Evolutionary conservation across 2,888 invertebrate species (phyloP).

Genomic region (Tanaodytes sp.): DNA sequence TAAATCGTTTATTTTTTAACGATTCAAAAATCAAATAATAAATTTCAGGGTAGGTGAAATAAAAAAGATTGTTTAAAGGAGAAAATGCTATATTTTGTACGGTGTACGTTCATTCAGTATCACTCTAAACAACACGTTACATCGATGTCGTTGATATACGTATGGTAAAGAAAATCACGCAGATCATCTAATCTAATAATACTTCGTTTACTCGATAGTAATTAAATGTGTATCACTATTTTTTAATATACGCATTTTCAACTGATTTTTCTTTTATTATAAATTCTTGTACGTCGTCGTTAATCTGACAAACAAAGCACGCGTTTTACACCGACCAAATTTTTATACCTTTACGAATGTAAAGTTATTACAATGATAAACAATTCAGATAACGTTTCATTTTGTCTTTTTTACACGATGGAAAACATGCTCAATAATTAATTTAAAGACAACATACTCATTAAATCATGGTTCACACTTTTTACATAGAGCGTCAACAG

Average conservation of each 20-base stretch:
- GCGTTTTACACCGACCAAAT: constrained; percentile 36
- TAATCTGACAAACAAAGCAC: constrained; percentile 27
- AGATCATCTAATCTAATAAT: constrained; percentile 65
- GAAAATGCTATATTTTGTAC: constrained; percentile 54
- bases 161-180: constrained; percentile 66
- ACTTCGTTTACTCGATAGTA: constrained; percentile 59
- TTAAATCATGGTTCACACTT: constrained; percentile 21
- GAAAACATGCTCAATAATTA: constrained; percentile 30
- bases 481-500: constrained; percentile 40
- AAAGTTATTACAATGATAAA: constrained; percentile 33
- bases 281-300: constrained; percentile 27
- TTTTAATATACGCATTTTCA: constrained; percentile 9
- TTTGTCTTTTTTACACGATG: constrained; percentile 42
- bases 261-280: constrained; percentile 13
- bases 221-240: constrained; percentile 1
- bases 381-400: constrained; percentile 32
- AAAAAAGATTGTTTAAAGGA: constrained; percentile 19
- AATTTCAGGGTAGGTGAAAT: no score
- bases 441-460: constrained; percentile 22
- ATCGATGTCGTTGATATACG: constrained; percentile 59
- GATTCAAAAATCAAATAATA: no score
- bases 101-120: constrained; percentile 44
- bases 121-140: constrained; percentile 48
- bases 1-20: no score
- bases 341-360: constrained; percentile 34